Evolutionary conservation across 2,113 vertebrate genomes (phyloP).

Genomic region (Sturnus vulgaris): DNA sequence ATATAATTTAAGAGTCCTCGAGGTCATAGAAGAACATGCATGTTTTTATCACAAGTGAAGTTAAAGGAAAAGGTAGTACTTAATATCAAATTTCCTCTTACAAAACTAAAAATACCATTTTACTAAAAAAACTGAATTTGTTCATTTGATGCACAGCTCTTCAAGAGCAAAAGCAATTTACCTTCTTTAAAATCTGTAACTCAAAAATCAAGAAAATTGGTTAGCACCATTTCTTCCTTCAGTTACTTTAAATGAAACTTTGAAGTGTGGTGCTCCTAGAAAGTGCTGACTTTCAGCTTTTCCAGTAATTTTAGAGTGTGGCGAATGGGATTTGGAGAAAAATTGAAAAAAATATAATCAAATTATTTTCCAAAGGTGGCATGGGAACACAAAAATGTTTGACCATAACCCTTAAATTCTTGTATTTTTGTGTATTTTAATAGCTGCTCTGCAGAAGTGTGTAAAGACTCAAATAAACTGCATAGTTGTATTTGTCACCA

Average conservation of each 20-base stretch:
- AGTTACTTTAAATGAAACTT: background rate
- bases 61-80: background rate
- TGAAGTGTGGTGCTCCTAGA: background rate
- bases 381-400: background rate
- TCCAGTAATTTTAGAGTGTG: background rate
- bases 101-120: background rate
- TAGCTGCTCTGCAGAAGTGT: background rate
- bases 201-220: background rate
- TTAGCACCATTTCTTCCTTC: background rate
- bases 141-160: background rate
- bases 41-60: background rate
- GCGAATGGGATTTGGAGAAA: background rate
- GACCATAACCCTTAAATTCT: background rate
- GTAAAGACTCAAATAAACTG: background rate
- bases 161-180: background rate
- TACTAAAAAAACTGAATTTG: background rate
- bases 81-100: background rate
- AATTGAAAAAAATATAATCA: background rate
- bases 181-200: background rate
- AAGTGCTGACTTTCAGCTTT: background rate
- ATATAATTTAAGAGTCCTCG: background rate
- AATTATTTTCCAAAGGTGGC: background rate
- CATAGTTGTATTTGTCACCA: background rate
- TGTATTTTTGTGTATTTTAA: background rate
- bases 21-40: background rate